These are phyloP conservation scores for Cantharis rustica DNA, from an alignment of 2,888 invertebrate species.

Conservation along the genomic window DNA sequence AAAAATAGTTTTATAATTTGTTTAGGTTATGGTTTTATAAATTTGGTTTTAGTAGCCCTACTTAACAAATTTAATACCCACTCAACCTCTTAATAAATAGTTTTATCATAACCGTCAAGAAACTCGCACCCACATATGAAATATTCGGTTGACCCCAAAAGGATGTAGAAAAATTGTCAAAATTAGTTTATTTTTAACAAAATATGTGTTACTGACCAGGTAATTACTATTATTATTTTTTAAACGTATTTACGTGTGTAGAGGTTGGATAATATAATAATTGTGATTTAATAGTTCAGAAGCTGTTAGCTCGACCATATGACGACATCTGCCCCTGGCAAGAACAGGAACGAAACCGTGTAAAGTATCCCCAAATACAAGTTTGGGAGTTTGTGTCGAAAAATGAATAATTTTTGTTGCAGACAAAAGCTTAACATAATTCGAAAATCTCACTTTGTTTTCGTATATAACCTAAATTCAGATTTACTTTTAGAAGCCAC, in stretches of 20 bases:
- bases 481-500: slow-evolving; percentile 18
- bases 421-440: not conserved
- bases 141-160: not conserved
- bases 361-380: not conserved
- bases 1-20: not conserved
- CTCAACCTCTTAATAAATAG: not conserved
- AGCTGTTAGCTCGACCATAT: too few relatives aligned
- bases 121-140: not conserved
- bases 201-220: not conserved
- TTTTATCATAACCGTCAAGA: not conserved
- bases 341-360: not conserved
- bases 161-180: not conserved
- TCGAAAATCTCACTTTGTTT: not conserved
- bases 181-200: not conserved
- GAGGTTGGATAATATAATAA: not conserved
- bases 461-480: slow-evolving; percentile 22
- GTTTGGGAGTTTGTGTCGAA: not conserved
- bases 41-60: not conserved
- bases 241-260: not conserved
- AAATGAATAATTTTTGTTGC: not conserved
- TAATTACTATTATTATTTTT: not conserved
- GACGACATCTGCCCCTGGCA: not conserved
- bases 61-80: not conserved
- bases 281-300: not conserved
- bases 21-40: not conserved